phyloP scores from a whole-genome alignment of 2,888 invertebrate genomes.

The Xestia xanthographa region DNA sequence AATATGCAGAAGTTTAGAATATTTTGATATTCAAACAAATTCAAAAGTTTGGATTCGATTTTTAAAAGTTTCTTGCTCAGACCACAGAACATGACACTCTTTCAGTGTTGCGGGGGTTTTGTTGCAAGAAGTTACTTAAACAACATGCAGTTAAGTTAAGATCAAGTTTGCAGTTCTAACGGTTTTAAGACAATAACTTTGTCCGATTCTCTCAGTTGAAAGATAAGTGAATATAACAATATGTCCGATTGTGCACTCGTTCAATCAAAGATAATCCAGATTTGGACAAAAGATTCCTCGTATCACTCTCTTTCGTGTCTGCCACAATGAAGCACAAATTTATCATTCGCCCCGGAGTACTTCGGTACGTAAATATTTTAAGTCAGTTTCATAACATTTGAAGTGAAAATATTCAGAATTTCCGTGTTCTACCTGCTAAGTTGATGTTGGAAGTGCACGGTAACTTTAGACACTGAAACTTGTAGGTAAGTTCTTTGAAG shows the following conservation, averaged over 20 bases:
- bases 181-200: not conserved
- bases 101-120: not conserved
- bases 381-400: slow-evolving; percentile 1
- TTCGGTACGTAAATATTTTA: slow-evolving; percentile 62
- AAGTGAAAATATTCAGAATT: slow-evolving; percentile 16
- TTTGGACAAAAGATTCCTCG: slow-evolving; percentile 39
- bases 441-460: slow-evolving; percentile 24
- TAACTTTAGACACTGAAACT: slow-evolving; percentile 40
- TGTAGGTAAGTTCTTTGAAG: slow-evolving; percentile 53
- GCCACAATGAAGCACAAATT: slow-evolving; percentile 58
- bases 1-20: slow-evolving; percentile 3
- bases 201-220: not conserved
- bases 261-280: slow-evolving; percentile 62
- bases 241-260: slow-evolving; percentile 51
- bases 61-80: not conserved
- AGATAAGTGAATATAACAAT: slow-evolving; percentile 48
- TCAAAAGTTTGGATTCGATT: not conserved
- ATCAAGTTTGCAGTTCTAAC: not conserved
- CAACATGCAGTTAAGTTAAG: not conserved
- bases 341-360: slow-evolving; percentile 53
- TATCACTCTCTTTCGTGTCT: slow-evolving; percentile 37
- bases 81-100: not conserved
- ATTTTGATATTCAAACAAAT: not conserved
- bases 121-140: slow-evolving; percentile 1
- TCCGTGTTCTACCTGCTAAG: slow-evolving; percentile 31